Conservation (phyloP, 2,113 vertebrate genomes). For the Callithrix jacchus region DNA sequence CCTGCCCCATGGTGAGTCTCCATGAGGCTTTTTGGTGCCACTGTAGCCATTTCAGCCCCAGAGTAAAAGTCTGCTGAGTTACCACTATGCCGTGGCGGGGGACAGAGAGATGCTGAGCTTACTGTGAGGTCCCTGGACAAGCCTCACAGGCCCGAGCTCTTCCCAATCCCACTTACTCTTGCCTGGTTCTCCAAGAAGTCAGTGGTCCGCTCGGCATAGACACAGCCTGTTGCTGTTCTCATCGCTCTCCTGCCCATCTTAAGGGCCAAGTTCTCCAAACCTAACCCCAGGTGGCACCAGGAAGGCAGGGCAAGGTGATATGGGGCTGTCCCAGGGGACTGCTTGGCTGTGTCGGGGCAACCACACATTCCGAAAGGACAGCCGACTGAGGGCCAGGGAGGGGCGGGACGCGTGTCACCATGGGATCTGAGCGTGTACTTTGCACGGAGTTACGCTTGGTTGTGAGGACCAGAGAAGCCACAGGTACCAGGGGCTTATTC, state of each 20-base stretch:
- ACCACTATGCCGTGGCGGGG: not conserved
- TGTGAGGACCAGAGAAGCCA: not conserved
- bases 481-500: not conserved
- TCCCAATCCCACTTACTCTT: not conserved
- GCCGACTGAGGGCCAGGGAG: not conserved
- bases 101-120: not conserved
- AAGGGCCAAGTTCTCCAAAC: not conserved
- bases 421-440: rapidly evolving
- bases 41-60: not conserved
- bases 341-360: not conserved
- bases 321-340: not conserved
- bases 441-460: not conserved
- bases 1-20: not conserved
- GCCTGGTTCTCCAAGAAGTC: not conserved
- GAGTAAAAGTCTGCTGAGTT: not conserved
- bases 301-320: not conserved
- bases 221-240: not conserved
- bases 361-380: not conserved
- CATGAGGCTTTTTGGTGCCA: not conserved
- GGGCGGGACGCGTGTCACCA: rapidly evolving
- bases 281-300: not conserved
- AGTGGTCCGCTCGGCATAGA: too few species aligned
- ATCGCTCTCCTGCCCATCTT: not conserved
- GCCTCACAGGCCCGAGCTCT: not conserved
- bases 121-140: not conserved